Conservation (phyloP, 1,140 invertebrate species). For the Nasonia giraulti region DNA sequence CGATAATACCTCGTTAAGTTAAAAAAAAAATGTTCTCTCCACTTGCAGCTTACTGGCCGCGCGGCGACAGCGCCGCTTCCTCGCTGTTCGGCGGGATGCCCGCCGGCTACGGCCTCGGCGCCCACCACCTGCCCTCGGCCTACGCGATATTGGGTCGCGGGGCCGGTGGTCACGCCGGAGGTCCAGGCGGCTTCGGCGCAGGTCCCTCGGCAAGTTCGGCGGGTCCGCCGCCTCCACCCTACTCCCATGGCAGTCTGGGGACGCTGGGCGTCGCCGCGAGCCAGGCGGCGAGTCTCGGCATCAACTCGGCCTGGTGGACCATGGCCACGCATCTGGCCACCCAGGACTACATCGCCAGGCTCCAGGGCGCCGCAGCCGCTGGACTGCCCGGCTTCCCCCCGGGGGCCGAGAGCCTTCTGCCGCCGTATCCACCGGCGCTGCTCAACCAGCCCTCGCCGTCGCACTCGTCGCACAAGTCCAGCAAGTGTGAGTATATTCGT, state of each 20-base stretch:
- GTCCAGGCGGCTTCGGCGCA: not conserved
- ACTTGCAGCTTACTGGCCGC: constrained; percentile 81
- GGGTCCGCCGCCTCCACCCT: constrained; percentile 72
- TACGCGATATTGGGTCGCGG: constrained; percentile 71
- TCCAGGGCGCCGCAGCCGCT: constrained; percentile 84
- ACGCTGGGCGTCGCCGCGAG: constrained; percentile 87
- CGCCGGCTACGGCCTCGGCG: constrained; percentile 74
- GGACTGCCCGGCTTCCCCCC: constrained; percentile 79
- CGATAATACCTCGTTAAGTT: no score
- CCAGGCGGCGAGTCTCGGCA: constrained; percentile 84
- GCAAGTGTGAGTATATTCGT: constrained; percentile 67
- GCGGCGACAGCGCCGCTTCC: constrained; percentile 72
- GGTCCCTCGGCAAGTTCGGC: constrained; percentile 66
- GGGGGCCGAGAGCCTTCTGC: constrained; percentile 70
- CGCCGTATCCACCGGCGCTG: constrained; percentile 72
- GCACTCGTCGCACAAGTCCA: constrained; percentile 71
- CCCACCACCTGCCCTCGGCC: constrained; percentile 74
- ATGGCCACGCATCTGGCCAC: constrained; percentile 90
- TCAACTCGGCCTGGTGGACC: constrained; percentile 85
- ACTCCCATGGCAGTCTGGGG: constrained; percentile 76
- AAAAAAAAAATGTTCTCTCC: not conserved
- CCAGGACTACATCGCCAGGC: constrained; percentile 87
- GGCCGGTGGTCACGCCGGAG: constrained; percentile 64
- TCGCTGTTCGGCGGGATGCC: constrained; percentile 75
- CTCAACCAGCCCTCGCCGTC: constrained; percentile 57